Percentiles rank a stretch among this genome's conserved stretches.
Evolutionary conservation across 2,113 vertebrate species (phyloP).

Genomic region (Sitta europaea): DNA sequence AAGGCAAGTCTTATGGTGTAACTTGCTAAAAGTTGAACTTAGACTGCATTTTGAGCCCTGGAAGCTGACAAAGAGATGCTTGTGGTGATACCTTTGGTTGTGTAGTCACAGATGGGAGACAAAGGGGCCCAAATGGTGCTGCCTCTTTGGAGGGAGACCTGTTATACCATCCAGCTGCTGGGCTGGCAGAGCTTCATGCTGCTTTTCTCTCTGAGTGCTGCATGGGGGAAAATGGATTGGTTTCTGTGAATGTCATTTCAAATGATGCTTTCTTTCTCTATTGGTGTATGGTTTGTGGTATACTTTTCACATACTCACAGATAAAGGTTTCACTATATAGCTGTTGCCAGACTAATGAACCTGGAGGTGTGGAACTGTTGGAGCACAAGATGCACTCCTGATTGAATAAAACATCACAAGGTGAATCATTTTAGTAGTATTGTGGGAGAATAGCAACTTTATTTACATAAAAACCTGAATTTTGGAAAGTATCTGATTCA

Average conservation of each 20-base stretch:
- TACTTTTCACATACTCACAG: background rate
- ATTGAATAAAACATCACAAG: background rate
- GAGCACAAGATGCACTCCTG: background rate
- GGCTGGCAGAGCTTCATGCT: background rate
- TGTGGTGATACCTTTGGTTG: background rate
- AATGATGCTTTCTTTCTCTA: background rate
- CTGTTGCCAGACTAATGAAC: background rate
- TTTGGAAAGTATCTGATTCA: background rate
- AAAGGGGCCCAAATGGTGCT: background rate
- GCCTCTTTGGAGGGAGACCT: background rate
- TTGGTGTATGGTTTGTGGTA: background rate
- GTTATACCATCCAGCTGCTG: background rate
- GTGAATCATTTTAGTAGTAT: constrained; percentile 22
- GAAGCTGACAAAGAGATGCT: background rate
- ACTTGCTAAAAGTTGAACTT: background rate
- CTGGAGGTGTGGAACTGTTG: background rate
- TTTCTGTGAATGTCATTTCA: background rate
- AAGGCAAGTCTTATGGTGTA: background rate
- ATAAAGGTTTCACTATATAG: background rate
- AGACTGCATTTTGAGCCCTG: background rate
- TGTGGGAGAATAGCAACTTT: background rate
- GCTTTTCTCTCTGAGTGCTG: background rate
- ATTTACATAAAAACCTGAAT: background rate
- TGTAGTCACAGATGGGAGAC: background rate
- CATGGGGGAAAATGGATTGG: background rate